Conservation (phyloP, 2,797 vertebrate species). For the Caiman crocodilus region DNA sequence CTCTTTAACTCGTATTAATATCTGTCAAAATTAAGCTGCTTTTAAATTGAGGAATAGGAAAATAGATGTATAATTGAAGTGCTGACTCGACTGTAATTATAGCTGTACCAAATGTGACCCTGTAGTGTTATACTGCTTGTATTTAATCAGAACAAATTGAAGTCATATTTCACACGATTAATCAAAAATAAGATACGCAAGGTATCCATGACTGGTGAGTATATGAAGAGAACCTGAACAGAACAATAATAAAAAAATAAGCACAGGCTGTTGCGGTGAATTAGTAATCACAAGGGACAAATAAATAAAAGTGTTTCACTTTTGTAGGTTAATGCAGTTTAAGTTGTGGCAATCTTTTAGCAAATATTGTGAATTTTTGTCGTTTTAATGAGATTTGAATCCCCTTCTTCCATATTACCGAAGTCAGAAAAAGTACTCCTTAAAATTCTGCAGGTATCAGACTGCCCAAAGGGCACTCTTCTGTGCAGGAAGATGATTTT, state of each 20-base stretch:
- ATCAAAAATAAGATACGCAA: background rate
- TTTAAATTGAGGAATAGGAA: background rate
- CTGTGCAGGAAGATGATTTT: background rate
- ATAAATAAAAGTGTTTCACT: background rate
- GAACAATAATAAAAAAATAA: background rate
- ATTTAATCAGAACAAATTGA: conserved; percentile 43
- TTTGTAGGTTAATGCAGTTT: background rate
- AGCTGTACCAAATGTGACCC: conserved; percentile 6
- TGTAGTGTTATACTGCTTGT: background rate
- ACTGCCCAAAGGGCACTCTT: accelerated
- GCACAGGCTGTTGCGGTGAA: accelerated
- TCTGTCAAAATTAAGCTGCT: background rate
- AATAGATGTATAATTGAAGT: conserved; percentile 13
- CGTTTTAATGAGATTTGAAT: background rate
- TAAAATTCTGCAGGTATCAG: background rate
- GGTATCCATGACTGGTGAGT: background rate
- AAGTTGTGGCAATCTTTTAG: background rate
- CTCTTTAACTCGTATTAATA: background rate
- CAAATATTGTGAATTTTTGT: accelerated
- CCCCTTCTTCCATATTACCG: background rate
- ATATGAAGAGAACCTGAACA: background rate
- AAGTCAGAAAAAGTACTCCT: accelerated
- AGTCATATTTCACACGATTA: conserved; percentile 44
- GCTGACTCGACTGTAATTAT: conserved; percentile 45
- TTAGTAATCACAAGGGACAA: background rate